phyloP scores from a whole-genome alignment of 2,797 vertebrate genomes.

The Gymnoscopelus microlampas region DNA sequence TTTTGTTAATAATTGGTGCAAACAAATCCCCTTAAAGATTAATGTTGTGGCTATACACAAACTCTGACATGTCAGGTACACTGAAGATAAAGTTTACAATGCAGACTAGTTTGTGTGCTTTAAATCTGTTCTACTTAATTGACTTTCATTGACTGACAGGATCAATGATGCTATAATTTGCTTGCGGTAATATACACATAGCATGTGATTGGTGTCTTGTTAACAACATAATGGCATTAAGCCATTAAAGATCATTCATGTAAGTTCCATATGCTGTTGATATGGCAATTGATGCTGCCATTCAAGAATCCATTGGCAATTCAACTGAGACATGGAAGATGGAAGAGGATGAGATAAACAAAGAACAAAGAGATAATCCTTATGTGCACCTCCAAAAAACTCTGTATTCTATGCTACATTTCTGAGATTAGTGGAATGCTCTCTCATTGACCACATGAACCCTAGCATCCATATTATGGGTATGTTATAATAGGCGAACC shows the following conservation, averaged over 20 bases:
- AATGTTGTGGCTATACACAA: too few relatives aligned
- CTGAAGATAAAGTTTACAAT: too few relatives aligned
- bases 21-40: too few relatives aligned
- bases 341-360: background rate
- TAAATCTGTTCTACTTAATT: background rate
- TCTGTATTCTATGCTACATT: background rate
- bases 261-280: conserved; percentile 1
- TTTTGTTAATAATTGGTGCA: too few relatives aligned
- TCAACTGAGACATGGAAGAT: background rate
- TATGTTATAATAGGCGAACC: too few relatives aligned
- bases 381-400: background rate
- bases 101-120: too few relatives aligned
- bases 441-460: conserved; percentile 18
- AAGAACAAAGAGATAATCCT: background rate
- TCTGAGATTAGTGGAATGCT: conserved; percentile 6
- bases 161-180: background rate
- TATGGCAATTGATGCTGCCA: conserved; percentile 13
- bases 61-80: too few relatives aligned
- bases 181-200: background rate
- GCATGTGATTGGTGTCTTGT: background rate
- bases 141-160: conserved; percentile 5
- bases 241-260: background rate
- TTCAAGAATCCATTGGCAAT: conserved; percentile 9
- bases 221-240: conserved; percentile 6
- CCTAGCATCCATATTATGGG: too few relatives aligned